A percentile compares a stretch with the other conserved stretches of the same genome.
Evolutionary conservation across 2,113 vertebrate species (phyloP).

Genomic region (Micronisus gabar): DNA sequence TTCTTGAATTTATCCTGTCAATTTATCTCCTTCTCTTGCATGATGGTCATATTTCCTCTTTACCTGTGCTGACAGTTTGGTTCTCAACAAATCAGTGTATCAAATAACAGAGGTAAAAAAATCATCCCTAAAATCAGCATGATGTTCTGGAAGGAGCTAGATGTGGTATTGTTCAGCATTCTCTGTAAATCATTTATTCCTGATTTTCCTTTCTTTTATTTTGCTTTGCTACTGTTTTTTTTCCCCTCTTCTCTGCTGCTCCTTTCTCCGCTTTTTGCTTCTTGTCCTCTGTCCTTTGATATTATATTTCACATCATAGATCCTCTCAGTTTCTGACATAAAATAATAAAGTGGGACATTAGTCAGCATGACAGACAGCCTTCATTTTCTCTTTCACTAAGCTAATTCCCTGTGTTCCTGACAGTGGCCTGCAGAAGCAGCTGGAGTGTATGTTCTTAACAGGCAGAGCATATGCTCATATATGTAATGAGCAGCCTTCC

Average conservation of each 20-base stretch:
- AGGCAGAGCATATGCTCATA: constrained; percentile 55
- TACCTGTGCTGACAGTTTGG: neutral
- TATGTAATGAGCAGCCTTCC: constrained; percentile 21
- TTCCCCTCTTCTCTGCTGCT: neutral
- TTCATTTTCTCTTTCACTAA: constrained; percentile 11
- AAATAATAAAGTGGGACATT: neutral
- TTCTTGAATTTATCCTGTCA: neutral
- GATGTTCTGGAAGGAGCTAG: neutral
- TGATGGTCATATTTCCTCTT: neutral
- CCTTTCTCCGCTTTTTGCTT: neutral
- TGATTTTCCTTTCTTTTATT: neutral
- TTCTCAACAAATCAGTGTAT: neutral
- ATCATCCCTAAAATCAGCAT: neutral
- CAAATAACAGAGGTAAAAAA: neutral
- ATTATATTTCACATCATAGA: neutral
- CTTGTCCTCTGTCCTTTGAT: neutral
- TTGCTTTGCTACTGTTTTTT: neutral
- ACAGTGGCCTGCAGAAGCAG: constrained; percentile 17
- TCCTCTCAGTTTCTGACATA: neutral
- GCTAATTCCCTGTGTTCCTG: constrained; percentile 17
- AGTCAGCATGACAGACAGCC: constrained; percentile 3
- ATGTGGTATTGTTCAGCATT: neutral
- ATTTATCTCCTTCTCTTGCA: neutral
- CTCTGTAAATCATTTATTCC: neutral
- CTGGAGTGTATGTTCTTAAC: constrained; percentile 41